Percentiles rank a stretch among this genome's conserved stretches.
Conservation (phyloP, 2,888 invertebrate species). For the Steromphala cineraria region DNA sequence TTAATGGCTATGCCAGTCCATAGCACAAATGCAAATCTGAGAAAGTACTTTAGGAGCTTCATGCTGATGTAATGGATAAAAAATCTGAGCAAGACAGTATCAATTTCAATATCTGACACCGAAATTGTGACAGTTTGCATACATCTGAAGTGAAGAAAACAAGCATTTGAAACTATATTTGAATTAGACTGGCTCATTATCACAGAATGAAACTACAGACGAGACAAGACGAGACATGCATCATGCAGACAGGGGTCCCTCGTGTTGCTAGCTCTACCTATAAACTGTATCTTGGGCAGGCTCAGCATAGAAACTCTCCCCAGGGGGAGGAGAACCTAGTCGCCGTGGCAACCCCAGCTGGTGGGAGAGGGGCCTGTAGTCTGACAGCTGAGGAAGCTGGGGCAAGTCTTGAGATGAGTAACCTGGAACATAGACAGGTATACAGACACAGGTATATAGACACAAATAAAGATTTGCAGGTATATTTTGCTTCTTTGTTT, state of each 20-base stretch:
- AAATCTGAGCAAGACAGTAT: too few relatives aligned
- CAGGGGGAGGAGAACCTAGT: constrained; percentile 46
- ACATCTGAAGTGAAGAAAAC: too few relatives aligned
- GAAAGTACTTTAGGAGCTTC: too few relatives aligned
- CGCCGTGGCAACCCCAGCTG: constrained; percentile 47
- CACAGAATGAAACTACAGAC: neutral
- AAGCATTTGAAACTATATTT: too few relatives aligned
- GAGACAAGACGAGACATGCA: neutral
- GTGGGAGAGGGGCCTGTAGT: constrained; percentile 52
- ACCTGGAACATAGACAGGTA: neutral
- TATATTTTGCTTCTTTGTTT: too few relatives aligned
- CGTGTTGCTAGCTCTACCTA: constrained; percentile 61
- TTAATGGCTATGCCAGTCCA: too few relatives aligned
- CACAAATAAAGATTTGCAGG: neutral
- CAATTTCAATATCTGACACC: too few relatives aligned
- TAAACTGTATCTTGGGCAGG: constrained; percentile 56
- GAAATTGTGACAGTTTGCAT: too few relatives aligned
- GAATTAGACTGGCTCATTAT: too few relatives aligned
- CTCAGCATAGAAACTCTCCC: constrained; percentile 39
- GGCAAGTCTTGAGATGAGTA: constrained; percentile 29
- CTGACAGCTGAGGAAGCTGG: constrained; percentile 50
- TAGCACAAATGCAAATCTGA: too few relatives aligned
- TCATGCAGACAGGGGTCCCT: neutral
- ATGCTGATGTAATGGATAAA: too few relatives aligned
- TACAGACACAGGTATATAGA: too few relatives aligned